Percentiles rank a stretch among this genome's conserved stretches.
Conservation (phyloP, 2,113 vertebrate species). For the Pelusios castaneus region DNA sequence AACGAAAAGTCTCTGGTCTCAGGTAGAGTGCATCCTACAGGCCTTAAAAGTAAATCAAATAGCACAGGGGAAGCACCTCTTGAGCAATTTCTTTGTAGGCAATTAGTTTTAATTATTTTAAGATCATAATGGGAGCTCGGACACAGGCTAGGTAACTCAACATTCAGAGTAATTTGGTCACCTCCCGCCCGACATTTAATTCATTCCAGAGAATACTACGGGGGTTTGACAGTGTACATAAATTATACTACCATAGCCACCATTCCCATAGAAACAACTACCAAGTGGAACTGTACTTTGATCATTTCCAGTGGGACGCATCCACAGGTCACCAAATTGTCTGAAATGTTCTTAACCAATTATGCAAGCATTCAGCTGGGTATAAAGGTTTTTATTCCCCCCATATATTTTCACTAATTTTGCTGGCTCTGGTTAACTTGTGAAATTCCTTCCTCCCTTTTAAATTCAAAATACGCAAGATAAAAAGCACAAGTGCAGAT, state of each 20-base stretch:
- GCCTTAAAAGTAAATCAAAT: neutral
- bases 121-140: rapidly evolving
- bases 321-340: rapidly evolving
- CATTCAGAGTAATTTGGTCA: neutral
- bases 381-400: neutral
- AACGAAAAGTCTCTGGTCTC: neutral
- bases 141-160: neutral
- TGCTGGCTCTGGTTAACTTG: neutral
- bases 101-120: neutral
- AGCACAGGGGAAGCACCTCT: neutral
- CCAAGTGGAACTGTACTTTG: rapidly evolving
- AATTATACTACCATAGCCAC: neutral
- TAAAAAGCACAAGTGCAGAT: neutral
- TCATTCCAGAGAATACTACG: neutral
- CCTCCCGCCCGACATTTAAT: neutral
- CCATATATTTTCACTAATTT: neutral
- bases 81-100: neutral
- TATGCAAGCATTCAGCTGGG: neutral
- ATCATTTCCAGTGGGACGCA: rapidly evolving
- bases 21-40: neutral
- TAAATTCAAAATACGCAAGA: neutral
- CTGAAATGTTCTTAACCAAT: rapidly evolving
- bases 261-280: neutral
- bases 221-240: neutral
- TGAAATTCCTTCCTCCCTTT: neutral